Conservation (phyloP, 2,797 vertebrate genomes). For the Lepus oiostolus region DNA sequence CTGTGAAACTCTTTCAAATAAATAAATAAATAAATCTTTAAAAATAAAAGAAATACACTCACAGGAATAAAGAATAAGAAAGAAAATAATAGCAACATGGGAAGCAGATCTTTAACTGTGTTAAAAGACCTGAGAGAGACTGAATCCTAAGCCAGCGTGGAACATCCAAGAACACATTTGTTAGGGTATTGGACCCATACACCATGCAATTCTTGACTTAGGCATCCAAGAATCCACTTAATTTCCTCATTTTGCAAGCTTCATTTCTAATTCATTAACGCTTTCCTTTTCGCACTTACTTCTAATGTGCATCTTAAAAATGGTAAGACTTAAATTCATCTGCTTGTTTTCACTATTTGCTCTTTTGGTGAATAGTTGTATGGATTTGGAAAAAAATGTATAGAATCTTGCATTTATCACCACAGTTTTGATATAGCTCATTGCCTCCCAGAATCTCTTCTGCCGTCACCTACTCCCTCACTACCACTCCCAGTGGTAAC, state of each 20-base stretch:
- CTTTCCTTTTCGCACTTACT: background rate
- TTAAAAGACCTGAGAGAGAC: background rate
- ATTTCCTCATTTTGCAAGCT: background rate
- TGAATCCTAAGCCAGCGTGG: background rate
- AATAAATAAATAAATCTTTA: background rate
- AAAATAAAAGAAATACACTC: background rate
- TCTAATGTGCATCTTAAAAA: background rate
- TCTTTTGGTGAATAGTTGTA: background rate
- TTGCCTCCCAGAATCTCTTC: background rate
- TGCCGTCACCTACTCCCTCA: background rate
- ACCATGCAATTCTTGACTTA: background rate
- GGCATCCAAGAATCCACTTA: background rate
- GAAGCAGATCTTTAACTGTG: slow-evolving; percentile 43
- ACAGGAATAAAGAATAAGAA: slow-evolving; percentile 12
- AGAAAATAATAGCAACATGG: slow-evolving; percentile 43
- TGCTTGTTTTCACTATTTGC: background rate
- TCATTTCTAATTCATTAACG: background rate
- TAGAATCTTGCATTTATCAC: background rate
- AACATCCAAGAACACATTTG: background rate
- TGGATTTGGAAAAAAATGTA: background rate
- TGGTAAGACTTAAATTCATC: background rate
- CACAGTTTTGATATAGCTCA: background rate
- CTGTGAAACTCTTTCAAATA: no score
- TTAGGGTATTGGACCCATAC: background rate
- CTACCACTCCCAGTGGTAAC: background rate